Base-by-base conservation (phyloP, 2,888 invertebrate genomes). In the Boloria euphrosyne region DNA sequence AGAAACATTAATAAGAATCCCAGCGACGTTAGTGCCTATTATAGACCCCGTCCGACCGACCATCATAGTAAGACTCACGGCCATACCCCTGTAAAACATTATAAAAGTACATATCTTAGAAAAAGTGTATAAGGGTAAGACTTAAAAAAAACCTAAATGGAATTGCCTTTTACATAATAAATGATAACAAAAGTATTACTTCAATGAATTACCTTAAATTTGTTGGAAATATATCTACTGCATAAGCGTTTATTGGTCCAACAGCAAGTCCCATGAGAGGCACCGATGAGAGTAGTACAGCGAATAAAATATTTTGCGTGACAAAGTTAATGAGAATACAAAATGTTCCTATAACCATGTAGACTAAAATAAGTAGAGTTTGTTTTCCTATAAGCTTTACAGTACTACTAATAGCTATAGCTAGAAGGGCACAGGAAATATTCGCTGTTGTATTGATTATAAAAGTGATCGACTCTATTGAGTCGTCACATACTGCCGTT, bases 41-140 rank as follows among this genome's bases (percentile, higher is more conserved):
- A 95, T 93, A 0, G 95, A 95, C 0, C 95, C 95, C 0, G 90
- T 67, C 52, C 95, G 89, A 14, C 95, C 95, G 0, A 94, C 78
- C 85, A 94, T 94, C 82, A 95, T 93, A 3, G 93, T 87, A 54
- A 94, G 82, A 71, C 94, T 93, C 10, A 95, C 89, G 0, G 95
- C 95, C 84, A 95, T 93, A 0, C 94, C 95, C 70, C 94, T 94
- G 80, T 71, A 81, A 84, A 38, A 10, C 7, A 62, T 14, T 67
- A 44, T 66, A 62, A 17, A 7, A 71, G 64, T 52, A n/a, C 44
- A 3, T 22, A 22, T 22, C 3, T 22, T 22, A 22, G 22, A 2
- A 22, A 22, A 22, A 22, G 22, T 1, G 22, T 22, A 22, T 22
- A 2, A 22, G 22, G 22, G 22, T 22, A 22, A 22, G 22, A 2